These are phyloP conservation scores for Caenorhabditis wallacei DNA, from an alignment of 2,888 invertebrate genomes.

Conservation along the genomic window DNA sequence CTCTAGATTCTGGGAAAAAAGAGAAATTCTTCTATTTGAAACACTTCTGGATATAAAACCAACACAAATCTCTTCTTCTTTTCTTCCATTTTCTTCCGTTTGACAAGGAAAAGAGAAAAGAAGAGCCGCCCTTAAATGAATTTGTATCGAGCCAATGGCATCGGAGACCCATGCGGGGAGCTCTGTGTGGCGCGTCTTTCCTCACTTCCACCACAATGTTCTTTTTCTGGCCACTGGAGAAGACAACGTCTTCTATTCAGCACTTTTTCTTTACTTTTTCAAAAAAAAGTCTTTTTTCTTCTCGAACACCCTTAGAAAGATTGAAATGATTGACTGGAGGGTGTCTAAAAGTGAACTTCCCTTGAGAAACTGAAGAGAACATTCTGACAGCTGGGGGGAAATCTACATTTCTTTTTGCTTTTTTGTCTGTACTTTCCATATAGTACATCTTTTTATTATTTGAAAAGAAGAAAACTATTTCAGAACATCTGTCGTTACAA, in stretches of 20 bases:
- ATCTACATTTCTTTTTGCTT: not conserved
- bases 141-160: constrained; percentile 56
- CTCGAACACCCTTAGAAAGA: constrained; percentile 20
- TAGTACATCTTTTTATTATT: not conserved
- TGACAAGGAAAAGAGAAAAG: constrained; percentile 40
- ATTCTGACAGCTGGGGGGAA: not conserved
- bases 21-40: constrained; percentile 6
- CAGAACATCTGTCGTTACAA: too few relatives aligned
- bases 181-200: constrained; percentile 40
- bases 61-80: constrained; percentile 21
- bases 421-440: not conserved
- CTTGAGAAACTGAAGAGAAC: not conserved
- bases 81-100: constrained; percentile 16
- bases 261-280: constrained; percentile 35
- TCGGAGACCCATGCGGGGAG: constrained; percentile 24
- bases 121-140: constrained; percentile 52
- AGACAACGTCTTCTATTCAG: constrained; percentile 25
- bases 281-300: constrained; percentile 9
- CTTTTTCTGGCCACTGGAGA: constrained; percentile 10
- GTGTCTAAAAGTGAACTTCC: constrained; percentile 16
- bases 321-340: constrained; percentile 1
- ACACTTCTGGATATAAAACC: constrained; percentile 32
- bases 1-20: not conserved
- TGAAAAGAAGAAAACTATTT: too few relatives aligned
- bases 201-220: constrained; percentile 41